Base-by-base conservation (phyloP, 2,113 vertebrate genomes). In the Limnothrissa miodon region DNA sequence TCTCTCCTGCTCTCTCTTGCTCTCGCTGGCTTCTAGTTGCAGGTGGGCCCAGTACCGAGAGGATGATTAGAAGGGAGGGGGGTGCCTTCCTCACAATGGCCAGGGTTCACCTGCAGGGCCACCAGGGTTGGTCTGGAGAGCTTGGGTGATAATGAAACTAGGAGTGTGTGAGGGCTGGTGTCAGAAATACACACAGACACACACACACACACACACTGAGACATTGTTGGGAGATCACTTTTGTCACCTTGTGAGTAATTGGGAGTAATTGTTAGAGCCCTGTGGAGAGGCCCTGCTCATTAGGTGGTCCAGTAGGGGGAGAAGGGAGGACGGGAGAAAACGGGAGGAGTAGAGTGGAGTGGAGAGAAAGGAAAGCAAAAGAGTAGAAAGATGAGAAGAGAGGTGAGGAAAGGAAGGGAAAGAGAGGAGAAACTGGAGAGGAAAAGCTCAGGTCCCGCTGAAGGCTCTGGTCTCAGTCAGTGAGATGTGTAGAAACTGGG, bases 201-300 rank as follows among this genome's bases (percentile, higher is more conserved):
- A 74, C 66, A 74, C 2, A 74, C 66, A 74, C 33, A 74, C 66
- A 74, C 66, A 74, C 23, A 6, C 59, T 23, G 87, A 82, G 90
- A 91, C 88, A 91, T 93, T 90, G 90, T 91, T 89, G 87, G 87
- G 89, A 92, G 92, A 93, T 91, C 88, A 79, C 90, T 89, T 89
- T 89, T 89, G 88, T 92, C 92, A 91, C 90, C 90, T 92, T 91
- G 86, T 87, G 85, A 46, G 84, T 93, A 94, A 93, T 92, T 93
- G 92, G 90, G 90, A 42, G 88, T 89, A 90, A 89, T 92, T 91
- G 93, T 92, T 93, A 90, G 87, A 92, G 91, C 91, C 89, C 21
- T 10, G 92, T 85, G 82, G 81, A 82, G 86, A 92, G 91, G 92
- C 89, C 90, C 0, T 87, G 87, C 78, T 59, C 80, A 74, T 81